These are phyloP conservation scores for Trachythela sp. DNA, from an alignment of 64 coral and sea anemone species.

Conservation along the genomic window DNA sequence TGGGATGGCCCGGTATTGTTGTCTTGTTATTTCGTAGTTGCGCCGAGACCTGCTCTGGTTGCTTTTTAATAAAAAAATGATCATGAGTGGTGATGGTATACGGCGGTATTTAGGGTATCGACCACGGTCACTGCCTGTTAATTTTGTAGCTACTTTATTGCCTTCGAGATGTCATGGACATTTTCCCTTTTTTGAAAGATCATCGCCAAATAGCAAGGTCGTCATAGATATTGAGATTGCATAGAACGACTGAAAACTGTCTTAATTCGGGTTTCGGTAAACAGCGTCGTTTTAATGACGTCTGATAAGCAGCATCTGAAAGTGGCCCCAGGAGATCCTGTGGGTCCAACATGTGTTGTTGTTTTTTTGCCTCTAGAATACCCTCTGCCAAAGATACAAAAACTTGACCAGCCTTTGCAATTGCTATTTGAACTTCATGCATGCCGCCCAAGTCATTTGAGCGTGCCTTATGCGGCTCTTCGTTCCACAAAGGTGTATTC, in stretches of 20 bases:
- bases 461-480: constrained; percentile 35
- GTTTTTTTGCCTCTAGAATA: constrained; percentile 40
- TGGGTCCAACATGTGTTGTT: constrained; percentile 14
- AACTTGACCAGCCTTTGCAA: constrained; percentile 28
- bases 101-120: too few relatives aligned
- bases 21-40: too few relatives aligned
- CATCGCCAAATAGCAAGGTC: constrained; percentile 45
- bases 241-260: constrained; percentile 29
- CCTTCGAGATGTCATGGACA: not conserved
- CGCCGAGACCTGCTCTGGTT: too few relatives aligned
- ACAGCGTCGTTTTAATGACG: constrained; percentile 36
- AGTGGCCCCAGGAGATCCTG: constrained; percentile 5
- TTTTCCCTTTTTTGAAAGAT: constrained; percentile 41
- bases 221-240: not conserved
- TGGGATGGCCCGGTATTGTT: too few relatives aligned
- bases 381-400: constrained; percentile 26
- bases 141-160: constrained; percentile 53
- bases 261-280: constrained; percentile 21
- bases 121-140: not conserved
- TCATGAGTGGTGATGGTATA: too few relatives aligned
- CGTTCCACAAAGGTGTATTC: constrained; percentile 49
- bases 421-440: constrained; percentile 44
- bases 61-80: too few relatives aligned
- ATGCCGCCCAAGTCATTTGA: constrained; percentile 33
- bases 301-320: constrained; percentile 36